phyloP scores from a whole-genome alignment of 2,113 vertebrate species.

The Scartelaos histophorus region DNA sequence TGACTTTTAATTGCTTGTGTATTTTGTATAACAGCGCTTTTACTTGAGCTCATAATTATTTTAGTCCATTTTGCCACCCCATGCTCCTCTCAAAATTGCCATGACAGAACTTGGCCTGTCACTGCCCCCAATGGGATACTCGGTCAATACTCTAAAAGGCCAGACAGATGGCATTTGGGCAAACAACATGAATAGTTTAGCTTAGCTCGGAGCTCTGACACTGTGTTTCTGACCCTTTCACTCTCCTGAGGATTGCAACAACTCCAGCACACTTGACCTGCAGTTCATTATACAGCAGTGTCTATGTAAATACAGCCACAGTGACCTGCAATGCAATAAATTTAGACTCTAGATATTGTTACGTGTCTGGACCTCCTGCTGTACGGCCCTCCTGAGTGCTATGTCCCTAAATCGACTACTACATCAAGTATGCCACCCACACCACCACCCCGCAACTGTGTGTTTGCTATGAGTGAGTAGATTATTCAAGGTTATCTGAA shows the following conservation, averaged over 20 bases:
- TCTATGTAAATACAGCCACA: neutral
- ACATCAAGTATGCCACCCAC: constrained; percentile 36
- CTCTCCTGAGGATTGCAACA: constrained; percentile 39
- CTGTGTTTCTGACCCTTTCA: constrained; percentile 33
- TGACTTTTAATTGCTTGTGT: too few species aligned
- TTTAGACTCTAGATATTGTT: neutral
- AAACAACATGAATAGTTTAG: constrained; percentile 48
- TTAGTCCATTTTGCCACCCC: constrained; percentile 30
- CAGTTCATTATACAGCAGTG: constrained; percentile 24
- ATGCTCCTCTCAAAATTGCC: constrained; percentile 22
- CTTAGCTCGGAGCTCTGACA: constrained; percentile 35
- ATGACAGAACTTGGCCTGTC: constrained; percentile 12
- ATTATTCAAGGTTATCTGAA: constrained; percentile 59
- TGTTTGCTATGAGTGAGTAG: constrained; percentile 41
- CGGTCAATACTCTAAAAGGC: constrained; percentile 62
- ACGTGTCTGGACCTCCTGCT: neutral
- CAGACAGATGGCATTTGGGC: constrained; percentile 60
- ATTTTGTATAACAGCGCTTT: too few species aligned
- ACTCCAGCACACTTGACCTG: constrained; percentile 30
- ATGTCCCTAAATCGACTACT: constrained; percentile 39
- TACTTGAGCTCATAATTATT: too few species aligned
- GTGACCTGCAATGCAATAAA: neutral
- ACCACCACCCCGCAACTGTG: constrained; percentile 11
- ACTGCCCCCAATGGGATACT: constrained; percentile 53
- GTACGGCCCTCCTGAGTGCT: constrained; percentile 35